Evolutionary conservation across 2,113 vertebrate genomes (phyloP).

Genomic region (Phaethornis superciliosus): DNA sequence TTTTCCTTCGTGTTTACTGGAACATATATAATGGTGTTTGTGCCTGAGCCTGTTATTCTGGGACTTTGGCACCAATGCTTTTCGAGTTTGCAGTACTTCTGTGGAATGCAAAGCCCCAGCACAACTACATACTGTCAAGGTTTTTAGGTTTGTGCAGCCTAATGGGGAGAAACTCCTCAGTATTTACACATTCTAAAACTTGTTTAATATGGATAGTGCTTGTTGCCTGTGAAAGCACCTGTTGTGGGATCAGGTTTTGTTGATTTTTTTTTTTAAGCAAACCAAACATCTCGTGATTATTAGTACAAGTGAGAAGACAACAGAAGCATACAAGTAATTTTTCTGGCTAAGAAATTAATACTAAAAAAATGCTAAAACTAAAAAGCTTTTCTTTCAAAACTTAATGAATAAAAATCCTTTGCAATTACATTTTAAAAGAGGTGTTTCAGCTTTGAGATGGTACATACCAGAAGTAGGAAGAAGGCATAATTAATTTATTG

Average conservation of each 20-base stretch:
- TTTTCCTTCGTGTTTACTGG: slow-evolving; percentile 38
- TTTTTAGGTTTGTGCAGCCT: not conserved
- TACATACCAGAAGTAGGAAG: not conserved
- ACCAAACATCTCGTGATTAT: not conserved
- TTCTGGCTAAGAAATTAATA: not conserved
- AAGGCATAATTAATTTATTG: not conserved
- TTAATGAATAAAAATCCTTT: not conserved
- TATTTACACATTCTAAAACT: not conserved
- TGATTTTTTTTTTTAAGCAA: too few species aligned
- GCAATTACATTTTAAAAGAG: not conserved
- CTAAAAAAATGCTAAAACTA: not conserved
- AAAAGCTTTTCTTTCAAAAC: not conserved
- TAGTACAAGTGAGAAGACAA: not conserved
- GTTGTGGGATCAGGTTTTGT: not conserved
- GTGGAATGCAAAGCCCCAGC: not conserved
- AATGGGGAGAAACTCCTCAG: not conserved
- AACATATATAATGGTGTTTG: not conserved
- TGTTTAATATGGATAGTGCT: not conserved
- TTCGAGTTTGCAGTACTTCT: not conserved
- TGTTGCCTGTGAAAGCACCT: not conserved
- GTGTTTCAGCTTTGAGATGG: not conserved
- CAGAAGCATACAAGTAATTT: not conserved
- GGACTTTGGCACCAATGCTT: not conserved
- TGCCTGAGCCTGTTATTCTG: slow-evolving; percentile 22
- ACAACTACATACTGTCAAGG: not conserved